Evolutionary conservation across 2,797 vertebrate species (phyloP), one percentile per base, ranked within the genome.

Genomic region (Smutsia temminckii): DNA sequence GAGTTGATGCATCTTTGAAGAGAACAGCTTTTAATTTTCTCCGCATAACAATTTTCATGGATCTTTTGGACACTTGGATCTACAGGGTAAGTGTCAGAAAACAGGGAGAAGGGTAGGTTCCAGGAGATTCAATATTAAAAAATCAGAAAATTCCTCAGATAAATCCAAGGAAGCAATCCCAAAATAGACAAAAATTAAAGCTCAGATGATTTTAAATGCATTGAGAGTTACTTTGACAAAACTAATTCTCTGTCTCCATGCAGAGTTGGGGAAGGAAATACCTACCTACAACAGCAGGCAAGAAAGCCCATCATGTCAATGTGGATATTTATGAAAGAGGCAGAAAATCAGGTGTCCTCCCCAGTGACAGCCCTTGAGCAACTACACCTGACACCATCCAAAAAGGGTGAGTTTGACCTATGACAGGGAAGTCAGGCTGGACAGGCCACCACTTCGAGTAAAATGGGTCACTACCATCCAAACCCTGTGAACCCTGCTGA

Each of bases 141-240:
- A 78, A 75, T 16, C 8, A 61, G 16, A 63, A 79, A 93, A 83
- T 29, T 86, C 6, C 85, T 71, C 32, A 11, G 27, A 32, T 42
- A 90, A 66, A 95, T 85, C 42, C 46, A 53, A 72, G 20, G 71
- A 55, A 63, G 21, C 2, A 34, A 87, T 32, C 46, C 86, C 11
- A 87, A 84, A 81, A 72, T 18, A 85, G n/a, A 68, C 93, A 32
- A 80, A 92, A 71, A 81, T 69, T 49, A 85, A 80, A 89, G 49
- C n/a, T 94, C 83, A 34, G 1, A 27, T 77, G n/a, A 86, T 78
- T 90, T 2, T 64, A 84, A 79, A 57, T 80, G 5, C 25, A 96
- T 16, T 59, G 13, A 51, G 17, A 90, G 87, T 83, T 57, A 88
- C 16, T 88, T 40, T 75, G 81, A 85, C 4, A 91, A 85, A 89